Conservation (phyloP, 92 coral and sea anemone species). For the Blastomussa wellsi region DNA sequence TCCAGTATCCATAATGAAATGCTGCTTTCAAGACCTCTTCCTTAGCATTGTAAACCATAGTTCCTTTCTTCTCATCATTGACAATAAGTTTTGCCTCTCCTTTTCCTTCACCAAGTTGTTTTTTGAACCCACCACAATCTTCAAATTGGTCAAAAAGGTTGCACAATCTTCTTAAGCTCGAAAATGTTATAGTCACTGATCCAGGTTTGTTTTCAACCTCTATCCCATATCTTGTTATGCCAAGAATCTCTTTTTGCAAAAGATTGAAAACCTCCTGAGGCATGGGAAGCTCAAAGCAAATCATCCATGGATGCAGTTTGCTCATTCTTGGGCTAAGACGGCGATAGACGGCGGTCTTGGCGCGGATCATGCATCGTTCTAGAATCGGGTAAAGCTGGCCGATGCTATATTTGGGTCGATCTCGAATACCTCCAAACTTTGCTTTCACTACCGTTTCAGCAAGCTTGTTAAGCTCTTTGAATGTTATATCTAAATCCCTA, state of each 20-base stretch:
- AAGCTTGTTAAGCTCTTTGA: neutral
- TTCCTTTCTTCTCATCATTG: constrained; percentile 31
- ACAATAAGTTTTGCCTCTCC: constrained; percentile 31
- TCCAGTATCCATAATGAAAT: constrained; percentile 49
- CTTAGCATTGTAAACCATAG: constrained; percentile 11
- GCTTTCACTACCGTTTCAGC: constrained; percentile 38
- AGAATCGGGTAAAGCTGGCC: constrained; percentile 37
- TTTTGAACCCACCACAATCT: constrained; percentile 21
- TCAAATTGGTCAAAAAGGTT: constrained; percentile 15
- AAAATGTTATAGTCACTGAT: constrained; percentile 15
- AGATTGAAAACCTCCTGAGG: constrained; percentile 55
- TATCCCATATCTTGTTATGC: constrained; percentile 44
- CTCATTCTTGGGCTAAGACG: constrained; percentile 41
- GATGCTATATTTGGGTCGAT: constrained; percentile 29
- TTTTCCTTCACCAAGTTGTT: constrained; percentile 20
- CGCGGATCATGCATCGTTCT: constrained; percentile 44
- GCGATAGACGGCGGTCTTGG: constrained; percentile 33
- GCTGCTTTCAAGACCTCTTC: constrained; percentile 25
- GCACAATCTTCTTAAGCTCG: constrained; percentile 30
- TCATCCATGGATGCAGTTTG: constrained; percentile 52
- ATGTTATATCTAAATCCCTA: neutral
- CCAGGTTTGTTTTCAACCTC: constrained; percentile 46
- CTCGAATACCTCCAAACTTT: constrained; percentile 31
- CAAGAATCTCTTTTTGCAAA: constrained; percentile 38
- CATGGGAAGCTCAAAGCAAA: constrained; percentile 47